phyloP scores from a whole-genome alignment of 2,888 invertebrate genomes.

The Drosophila hamatofila region DNA sequence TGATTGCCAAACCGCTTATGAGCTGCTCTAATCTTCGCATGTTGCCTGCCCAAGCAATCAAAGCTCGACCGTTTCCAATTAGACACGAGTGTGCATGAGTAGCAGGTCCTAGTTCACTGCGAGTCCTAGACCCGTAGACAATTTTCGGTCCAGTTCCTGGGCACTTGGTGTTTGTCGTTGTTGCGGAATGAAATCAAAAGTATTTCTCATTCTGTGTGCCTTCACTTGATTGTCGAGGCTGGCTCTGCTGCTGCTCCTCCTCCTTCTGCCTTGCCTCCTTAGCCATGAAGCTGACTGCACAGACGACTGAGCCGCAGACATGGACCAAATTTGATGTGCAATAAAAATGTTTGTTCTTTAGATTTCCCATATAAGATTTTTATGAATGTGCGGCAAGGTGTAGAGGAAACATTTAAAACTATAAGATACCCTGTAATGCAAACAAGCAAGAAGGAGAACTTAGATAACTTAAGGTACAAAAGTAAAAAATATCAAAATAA shows the following conservation, averaged over 20 bases:
- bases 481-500: neutral
- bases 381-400: conserved; percentile 26
- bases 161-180: conserved; percentile 22
- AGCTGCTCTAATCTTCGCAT: conserved; percentile 49
- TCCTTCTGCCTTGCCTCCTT: neutral
- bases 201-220: conserved; percentile 18
- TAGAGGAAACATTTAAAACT: neutral
- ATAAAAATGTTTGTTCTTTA: conserved; percentile 67
- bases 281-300: conserved; percentile 7
- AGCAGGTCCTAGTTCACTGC: neutral
- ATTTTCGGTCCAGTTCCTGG: neutral
- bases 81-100: conserved; percentile 19
- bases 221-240: conserved; percentile 40
- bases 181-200: conserved; percentile 59
- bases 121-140: neutral
- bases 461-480: neutral
- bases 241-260: neutral
- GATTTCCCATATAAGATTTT: conserved; percentile 51
- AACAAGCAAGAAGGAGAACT: neutral
- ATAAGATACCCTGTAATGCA: conserved; percentile 17
- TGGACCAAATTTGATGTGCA: conserved; percentile 67
- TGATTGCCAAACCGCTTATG: conserved; percentile 78
- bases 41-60: conserved; percentile 44
- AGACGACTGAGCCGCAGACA: conserved; percentile 54
- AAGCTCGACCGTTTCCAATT: conserved; percentile 53